phyloP scores from a whole-genome alignment of 64 coral and sea anemone genomes.

The Pocillopora damicornis region DNA sequence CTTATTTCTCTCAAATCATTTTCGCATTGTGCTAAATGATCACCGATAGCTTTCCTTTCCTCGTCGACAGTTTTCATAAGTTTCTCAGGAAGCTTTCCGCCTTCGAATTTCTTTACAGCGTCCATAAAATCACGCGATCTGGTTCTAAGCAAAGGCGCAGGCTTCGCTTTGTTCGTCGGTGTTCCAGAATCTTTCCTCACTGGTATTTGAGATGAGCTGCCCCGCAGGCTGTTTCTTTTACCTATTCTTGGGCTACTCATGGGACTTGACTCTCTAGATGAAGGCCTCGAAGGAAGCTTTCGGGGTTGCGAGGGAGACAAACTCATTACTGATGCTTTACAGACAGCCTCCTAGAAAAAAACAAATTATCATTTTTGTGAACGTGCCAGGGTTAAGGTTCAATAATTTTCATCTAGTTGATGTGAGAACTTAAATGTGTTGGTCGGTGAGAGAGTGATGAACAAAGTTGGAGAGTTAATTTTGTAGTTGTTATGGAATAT shows the following conservation, averaged over 20 bases:
- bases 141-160: conserved; percentile 15
- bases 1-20: conserved; percentile 18
- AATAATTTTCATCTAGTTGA: not conserved
- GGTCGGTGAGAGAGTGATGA: not conserved
- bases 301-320: not conserved
- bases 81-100: conserved; percentile 32
- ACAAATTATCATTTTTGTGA: not conserved
- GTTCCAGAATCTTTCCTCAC: not conserved
- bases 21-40: conserved; percentile 4
- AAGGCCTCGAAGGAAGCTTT: not conserved
- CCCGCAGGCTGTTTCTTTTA: not conserved
- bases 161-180: not conserved
- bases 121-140: conserved; percentile 37
- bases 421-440: not conserved
- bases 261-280: not conserved
- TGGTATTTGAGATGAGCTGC: conserved; percentile 20
- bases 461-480: not conserved
- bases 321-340: not conserved
- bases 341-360: not conserved
- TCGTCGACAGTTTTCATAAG: conserved; percentile 30
- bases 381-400: not conserved
- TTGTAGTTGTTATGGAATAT: not conserved
- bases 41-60: not conserved
- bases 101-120: conserved; percentile 38
- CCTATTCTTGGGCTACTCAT: conserved; percentile 7